Conservation (phyloP, 2,888 invertebrate species). For the Tipula unca region DNA sequence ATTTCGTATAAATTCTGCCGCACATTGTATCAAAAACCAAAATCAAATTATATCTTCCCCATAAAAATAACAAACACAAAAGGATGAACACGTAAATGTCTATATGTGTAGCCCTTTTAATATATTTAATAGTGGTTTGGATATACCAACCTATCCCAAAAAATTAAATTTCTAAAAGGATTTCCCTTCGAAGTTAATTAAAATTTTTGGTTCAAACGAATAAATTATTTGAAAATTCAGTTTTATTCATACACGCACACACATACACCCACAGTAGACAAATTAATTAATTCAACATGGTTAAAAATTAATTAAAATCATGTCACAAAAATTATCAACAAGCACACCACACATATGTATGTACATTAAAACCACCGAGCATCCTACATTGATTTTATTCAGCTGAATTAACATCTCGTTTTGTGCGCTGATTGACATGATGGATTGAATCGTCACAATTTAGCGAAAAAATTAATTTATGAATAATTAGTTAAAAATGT, state of each 20-base stretch:
- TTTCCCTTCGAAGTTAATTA: not conserved
- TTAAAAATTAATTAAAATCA: not conserved
- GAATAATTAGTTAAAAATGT: too few species aligned
- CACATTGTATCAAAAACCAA: not conserved
- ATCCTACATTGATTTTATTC: not conserved
- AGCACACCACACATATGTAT: too few species aligned
- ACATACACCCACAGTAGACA: not conserved
- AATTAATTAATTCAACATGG: not conserved
- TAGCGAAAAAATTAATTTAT: too few species aligned
- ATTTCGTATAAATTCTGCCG: not conserved
- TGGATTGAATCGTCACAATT: too few species aligned
- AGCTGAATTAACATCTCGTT: not conserved
- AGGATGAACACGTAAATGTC: too few species aligned
- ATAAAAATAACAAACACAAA: too few species aligned
- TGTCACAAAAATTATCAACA: not conserved
- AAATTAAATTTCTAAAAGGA: too few species aligned
- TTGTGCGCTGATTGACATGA: not conserved
- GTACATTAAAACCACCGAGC: not conserved
- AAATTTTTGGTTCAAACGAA: not conserved
- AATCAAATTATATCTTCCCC: not conserved
- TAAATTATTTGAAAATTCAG: not conserved
- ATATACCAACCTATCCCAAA: too few species aligned
- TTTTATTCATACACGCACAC: not conserved
- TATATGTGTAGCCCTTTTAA: too few species aligned
- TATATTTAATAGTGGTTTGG: too few species aligned